Percentiles rank a stretch among this genome's conserved stretches.
Evolutionary conservation across 2,113 vertebrate species (phyloP).

Genomic region (Pelmatolapia mariae): DNA sequence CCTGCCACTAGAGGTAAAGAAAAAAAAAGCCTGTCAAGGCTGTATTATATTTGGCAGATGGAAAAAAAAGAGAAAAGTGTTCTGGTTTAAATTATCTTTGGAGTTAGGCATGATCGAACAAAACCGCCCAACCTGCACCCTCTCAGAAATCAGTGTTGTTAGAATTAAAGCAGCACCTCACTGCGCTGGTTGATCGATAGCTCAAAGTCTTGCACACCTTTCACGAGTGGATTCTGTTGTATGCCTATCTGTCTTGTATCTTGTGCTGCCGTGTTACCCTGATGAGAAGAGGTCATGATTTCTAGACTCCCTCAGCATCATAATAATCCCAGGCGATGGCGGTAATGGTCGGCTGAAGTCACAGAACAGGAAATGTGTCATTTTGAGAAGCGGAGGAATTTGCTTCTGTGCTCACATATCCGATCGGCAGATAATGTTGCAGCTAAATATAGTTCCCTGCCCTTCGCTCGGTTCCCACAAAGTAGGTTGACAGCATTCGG

Average conservation of each 20-base stretch:
- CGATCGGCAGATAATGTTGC: constrained; percentile 36
- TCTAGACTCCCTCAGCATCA: not conserved
- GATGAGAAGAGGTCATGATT: constrained; percentile 21
- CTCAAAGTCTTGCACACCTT: not conserved
- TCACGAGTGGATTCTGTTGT: not conserved
- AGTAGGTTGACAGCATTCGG: not conserved
- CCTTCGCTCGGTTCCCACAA: not conserved
- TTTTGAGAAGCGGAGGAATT: constrained; percentile 46
- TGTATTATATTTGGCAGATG: not conserved
- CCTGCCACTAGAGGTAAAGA: not conserved
- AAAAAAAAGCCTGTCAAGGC: not conserved
- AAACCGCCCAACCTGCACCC: not conserved
- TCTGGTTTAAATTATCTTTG: not conserved
- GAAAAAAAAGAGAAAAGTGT: not conserved
- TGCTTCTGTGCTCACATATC: constrained; percentile 9
- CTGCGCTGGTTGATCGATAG: not conserved
- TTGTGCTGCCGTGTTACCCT: not conserved
- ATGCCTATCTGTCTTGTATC: not conserved
- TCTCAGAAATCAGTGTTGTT: not conserved
- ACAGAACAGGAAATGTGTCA: constrained; percentile 7
- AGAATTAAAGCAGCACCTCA: not conserved
- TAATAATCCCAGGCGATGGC: not conserved
- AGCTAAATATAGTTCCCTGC: constrained; percentile 35
- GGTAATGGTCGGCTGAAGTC: constrained; percentile 4
- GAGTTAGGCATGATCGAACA: not conserved